These are phyloP conservation scores for Micrasema minimum DNA, from an alignment of 1,140 invertebrate genomes.

Conservation along the genomic window DNA sequence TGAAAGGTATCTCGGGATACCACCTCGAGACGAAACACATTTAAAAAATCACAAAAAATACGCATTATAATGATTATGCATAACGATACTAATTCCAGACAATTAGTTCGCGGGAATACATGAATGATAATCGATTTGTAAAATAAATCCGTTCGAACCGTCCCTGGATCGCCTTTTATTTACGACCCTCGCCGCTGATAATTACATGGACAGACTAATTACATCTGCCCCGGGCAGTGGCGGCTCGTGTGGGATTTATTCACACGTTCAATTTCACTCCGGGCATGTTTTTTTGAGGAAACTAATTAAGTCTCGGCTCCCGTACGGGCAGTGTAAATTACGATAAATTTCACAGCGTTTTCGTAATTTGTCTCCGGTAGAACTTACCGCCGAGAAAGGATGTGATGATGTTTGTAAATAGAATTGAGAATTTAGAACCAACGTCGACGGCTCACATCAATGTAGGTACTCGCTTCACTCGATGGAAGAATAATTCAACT, in stretches of 20 bases:
- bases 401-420: slow-evolving; percentile 37
- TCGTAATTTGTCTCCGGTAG: slow-evolving; percentile 31
- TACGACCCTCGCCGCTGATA: slow-evolving; percentile 35
- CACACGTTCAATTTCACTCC: slow-evolving; percentile 37
- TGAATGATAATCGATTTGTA: slow-evolving; percentile 38
- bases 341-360: slow-evolving; percentile 37
- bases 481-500: too few species aligned
- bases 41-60: slow-evolving; percentile 9
- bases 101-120: slow-evolving; percentile 31
- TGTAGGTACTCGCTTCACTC: too few species aligned
- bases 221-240: slow-evolving; percentile 32
- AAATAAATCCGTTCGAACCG: slow-evolving; percentile 34
- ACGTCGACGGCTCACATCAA: not conserved
- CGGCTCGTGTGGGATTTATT: slow-evolving; percentile 35
- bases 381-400: slow-evolving; percentile 16
- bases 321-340: slow-evolving; percentile 45
- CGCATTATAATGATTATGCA: slow-evolving; percentile 32
- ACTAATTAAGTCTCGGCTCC: slow-evolving; percentile 50
- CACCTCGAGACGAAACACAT: not conserved
- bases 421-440: slow-evolving; percentile 33
- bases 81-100: slow-evolving; percentile 28
- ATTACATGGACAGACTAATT: slow-evolving; percentile 41
- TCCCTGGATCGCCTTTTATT: slow-evolving; percentile 27
- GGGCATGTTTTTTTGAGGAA: slow-evolving; percentile 40
- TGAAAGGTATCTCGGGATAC: not conserved